A percentile compares a stretch with the other conserved stretches of the same genome.
phyloP scores from a whole-genome alignment of 2,888 invertebrate genomes.

The Ophion slaviceki region DNA sequence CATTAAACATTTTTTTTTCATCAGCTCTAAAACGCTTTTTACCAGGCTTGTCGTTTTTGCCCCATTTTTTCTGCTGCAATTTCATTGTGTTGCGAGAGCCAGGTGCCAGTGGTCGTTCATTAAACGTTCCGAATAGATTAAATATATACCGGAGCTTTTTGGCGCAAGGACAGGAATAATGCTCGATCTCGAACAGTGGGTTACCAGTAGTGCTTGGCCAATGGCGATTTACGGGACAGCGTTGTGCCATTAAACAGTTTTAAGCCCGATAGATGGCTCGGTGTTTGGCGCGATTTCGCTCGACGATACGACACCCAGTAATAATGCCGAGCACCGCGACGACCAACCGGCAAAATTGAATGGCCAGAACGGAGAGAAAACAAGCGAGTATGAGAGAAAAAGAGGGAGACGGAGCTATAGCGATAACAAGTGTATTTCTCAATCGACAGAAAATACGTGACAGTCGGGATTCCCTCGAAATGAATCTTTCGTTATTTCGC shows the following conservation, averaged over 20 bases:
- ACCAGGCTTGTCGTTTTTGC: conserved; percentile 11
- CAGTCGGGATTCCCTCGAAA: conserved; percentile 3
- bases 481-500: conserved; percentile 18
- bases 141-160: conserved; percentile 44
- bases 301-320: conserved; percentile 12
- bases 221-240: conserved; percentile 79
- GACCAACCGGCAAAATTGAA: neutral
- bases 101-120: conserved; percentile 41
- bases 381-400: neutral
- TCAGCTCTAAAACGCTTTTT: conserved; percentile 15
- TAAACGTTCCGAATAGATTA: conserved; percentile 41
- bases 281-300: conserved; percentile 35
- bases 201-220: conserved; percentile 51
- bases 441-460: neutral
- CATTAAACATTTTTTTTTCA: conserved; percentile 31
- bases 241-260: conserved; percentile 78
- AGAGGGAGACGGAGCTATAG: neutral
- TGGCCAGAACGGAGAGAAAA: neutral
- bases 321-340: conserved; percentile 19
- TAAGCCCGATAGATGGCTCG: conserved; percentile 78
- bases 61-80: neutral
- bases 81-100: conserved; percentile 16
- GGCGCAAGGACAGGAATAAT: conserved; percentile 36
- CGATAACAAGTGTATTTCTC: neutral
- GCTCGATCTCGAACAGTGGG: conserved; percentile 25